A percentile compares a stretch with the other conserved stretches of the same genome.
phyloP scores from a whole-genome alignment of 2,888 invertebrate genomes.

The Catonia carolina region DNA sequence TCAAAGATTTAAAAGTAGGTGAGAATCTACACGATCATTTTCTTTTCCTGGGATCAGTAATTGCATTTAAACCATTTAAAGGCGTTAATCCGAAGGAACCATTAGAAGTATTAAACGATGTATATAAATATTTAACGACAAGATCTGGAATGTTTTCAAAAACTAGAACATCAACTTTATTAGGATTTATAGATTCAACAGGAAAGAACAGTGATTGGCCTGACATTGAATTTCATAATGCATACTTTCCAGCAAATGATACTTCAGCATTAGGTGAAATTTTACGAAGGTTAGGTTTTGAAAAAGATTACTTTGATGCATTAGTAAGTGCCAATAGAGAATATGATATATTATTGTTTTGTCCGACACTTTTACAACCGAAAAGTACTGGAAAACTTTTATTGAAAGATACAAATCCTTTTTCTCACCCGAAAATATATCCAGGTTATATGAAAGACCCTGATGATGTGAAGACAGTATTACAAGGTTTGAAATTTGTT shows the following conservation, averaged over 20 bases:
- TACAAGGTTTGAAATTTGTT: conserved; percentile 33
- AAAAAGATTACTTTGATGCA: background rate
- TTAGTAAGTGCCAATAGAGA: background rate
- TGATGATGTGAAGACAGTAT: conserved; percentile 41
- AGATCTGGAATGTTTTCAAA: conserved; percentile 45
- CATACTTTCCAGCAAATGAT: conserved; percentile 42
- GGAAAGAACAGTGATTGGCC: conserved; percentile 44
- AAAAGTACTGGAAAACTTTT: conserved; percentile 37
- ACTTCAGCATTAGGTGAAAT: conserved; percentile 27
- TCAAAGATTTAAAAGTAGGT: conserved; percentile 32
- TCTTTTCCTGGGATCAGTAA: conserved; percentile 20
- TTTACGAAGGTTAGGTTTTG: conserved; percentile 17
- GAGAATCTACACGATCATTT: conserved; percentile 33
- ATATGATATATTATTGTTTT: conserved; percentile 33
- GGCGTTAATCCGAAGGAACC: conserved; percentile 32
- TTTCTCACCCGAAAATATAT: conserved; percentile 46
- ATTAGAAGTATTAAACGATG: conserved; percentile 33
- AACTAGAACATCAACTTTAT: conserved; percentile 44
- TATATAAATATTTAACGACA: conserved; percentile 43
- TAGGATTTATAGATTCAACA: conserved; percentile 51
- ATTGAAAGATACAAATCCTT: conserved; percentile 45
- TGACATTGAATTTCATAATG: conserved; percentile 50
- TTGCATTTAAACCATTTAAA: conserved; percentile 21
- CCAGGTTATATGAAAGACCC: conserved; percentile 47
- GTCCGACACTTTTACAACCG: conserved; percentile 44